phyloP scores from a whole-genome alignment of 1,140 invertebrate species.

The Solenopsis fugax region DNA sequence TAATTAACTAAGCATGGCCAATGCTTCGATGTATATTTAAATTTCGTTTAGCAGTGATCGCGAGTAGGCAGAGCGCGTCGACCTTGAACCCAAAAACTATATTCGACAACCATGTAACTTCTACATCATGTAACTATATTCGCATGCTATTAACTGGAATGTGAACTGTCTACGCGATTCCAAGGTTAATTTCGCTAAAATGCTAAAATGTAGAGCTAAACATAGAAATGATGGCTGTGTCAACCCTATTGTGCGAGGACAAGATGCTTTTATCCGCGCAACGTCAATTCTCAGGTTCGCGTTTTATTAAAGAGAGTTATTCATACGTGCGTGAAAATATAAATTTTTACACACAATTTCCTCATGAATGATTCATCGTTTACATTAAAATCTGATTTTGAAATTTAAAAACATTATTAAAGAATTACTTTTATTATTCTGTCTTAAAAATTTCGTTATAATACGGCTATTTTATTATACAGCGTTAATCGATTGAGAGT shows the following conservation, averaged over 20 bases:
- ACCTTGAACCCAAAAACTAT: constrained; percentile 61
- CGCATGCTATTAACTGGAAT: neutral
- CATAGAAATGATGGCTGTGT: neutral
- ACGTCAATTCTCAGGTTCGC: neutral
- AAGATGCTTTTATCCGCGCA: neutral
- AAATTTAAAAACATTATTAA: neutral
- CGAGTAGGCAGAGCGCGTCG: neutral
- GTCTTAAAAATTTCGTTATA: constrained; percentile 1
- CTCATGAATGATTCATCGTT: neutral
- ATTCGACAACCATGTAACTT: constrained; percentile 21
- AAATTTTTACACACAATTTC: neutral
- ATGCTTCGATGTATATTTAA: constrained; percentile 54
- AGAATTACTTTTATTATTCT: neutral
- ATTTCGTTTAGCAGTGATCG: constrained; percentile 3
- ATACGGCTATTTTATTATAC: neutral
- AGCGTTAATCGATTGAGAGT: neutral
- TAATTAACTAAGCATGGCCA: constrained; percentile 34
- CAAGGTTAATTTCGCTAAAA: neutral
- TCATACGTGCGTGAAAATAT: neutral
- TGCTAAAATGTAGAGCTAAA: neutral
- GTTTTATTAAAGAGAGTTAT: neutral
- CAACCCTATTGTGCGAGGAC: neutral
- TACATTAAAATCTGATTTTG: neutral
- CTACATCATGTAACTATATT: neutral
- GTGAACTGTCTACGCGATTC: neutral